Evolutionary conservation across 1,140 invertebrate genomes (phyloP).

Genomic region (Kradibia gibbosae): DNA sequence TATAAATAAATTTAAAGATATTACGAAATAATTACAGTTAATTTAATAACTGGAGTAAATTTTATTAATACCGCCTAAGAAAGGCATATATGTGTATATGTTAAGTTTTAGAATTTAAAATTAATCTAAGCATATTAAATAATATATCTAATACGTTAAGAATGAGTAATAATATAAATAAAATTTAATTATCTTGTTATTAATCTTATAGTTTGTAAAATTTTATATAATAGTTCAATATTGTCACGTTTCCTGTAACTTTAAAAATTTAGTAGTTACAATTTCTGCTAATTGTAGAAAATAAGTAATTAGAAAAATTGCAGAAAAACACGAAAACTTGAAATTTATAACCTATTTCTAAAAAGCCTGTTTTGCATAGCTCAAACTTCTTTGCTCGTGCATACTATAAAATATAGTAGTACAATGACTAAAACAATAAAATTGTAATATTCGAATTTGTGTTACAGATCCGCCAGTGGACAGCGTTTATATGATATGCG

Average conservation of each 20-base stretch:
- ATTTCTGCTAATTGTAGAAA: not conserved
- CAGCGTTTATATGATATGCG: slow-evolving; percentile 84
- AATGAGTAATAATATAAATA: too few species aligned
- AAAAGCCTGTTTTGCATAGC: not conserved
- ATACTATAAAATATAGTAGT: not conserved
- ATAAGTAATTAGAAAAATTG: not conserved
- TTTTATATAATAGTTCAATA: not conserved
- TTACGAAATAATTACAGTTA: too few species aligned
- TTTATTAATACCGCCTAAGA: too few species aligned
- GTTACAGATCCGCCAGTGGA: slow-evolving; percentile 84
- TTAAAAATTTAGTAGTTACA: not conserved
- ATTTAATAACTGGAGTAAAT: too few species aligned
- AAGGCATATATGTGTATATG: too few species aligned
- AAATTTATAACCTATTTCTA: not conserved
- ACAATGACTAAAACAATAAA: not conserved
- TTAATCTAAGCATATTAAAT: too few species aligned
- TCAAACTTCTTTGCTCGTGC: not conserved
- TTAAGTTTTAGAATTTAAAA: too few species aligned
- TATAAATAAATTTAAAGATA: too few species aligned
- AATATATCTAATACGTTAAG: too few species aligned
- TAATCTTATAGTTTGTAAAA: not conserved
- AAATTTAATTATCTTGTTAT: not conserved
- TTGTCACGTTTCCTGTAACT: not conserved
- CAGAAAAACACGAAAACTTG: not conserved
- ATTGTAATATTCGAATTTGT: slow-evolving; percentile 13